phyloP scores from a whole-genome alignment of 2,797 vertebrate genomes.

The Oreochromis mossambicus region DNA sequence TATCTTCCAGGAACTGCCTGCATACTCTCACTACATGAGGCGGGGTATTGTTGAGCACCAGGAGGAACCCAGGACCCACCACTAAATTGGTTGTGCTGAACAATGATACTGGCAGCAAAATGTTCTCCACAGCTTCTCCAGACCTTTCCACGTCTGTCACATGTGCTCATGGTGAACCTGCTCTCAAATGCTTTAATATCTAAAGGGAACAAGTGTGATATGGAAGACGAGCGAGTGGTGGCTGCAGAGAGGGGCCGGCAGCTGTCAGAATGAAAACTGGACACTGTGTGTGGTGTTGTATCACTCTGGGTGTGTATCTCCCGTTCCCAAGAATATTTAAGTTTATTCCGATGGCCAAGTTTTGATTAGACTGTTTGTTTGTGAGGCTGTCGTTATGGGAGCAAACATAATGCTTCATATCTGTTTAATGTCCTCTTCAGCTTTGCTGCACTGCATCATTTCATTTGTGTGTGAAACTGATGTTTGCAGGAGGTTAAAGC shows the following conservation, averaged over 20 bases:
- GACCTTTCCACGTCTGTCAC: neutral
- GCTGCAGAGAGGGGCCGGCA: constrained; percentile 86
- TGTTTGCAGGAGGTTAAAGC: neutral
- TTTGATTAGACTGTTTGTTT: too few relatives aligned
- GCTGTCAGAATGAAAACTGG: constrained; percentile 68
- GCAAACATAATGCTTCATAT: neutral
- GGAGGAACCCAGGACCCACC: neutral
- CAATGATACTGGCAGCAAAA: neutral
- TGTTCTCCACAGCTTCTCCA: neutral
- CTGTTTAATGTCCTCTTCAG: neutral
- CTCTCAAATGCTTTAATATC: neutral
- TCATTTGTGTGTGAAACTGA: neutral
- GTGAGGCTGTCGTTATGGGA: too few relatives aligned
- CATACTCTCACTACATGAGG: neutral
- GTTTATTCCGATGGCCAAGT: too few relatives aligned
- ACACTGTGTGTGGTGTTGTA: neutral
- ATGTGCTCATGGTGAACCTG: neutral
- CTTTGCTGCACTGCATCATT: neutral
- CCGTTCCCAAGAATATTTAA: too few relatives aligned
- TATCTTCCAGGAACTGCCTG: neutral
- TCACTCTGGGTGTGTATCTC: neutral
- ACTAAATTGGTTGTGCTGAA: neutral
- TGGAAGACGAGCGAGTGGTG: constrained; percentile 92
- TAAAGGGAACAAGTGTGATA: constrained; percentile 91
- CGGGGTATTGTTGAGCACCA: neutral